Base-by-base conservation (phyloP, 2,113 vertebrate species). In the Sitta europaea region DNA sequence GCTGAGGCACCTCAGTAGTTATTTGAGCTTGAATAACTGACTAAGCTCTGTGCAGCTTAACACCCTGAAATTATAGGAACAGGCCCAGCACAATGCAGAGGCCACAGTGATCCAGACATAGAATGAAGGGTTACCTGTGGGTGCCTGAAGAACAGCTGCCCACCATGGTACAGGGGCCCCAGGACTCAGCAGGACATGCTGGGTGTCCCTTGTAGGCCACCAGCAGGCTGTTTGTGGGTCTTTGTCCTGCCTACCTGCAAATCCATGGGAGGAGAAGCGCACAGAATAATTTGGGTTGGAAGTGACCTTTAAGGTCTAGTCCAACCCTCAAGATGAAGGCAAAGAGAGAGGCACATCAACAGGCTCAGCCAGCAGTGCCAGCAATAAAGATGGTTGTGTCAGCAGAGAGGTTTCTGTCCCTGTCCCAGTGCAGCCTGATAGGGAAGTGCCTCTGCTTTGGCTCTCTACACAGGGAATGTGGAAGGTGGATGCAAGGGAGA, bases 91-190 rank as follows among this genome's bases (percentile, higher is more conserved):
- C 5, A 29, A 24, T 0, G 0, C 1, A 3, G 54, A 7, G 54
- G 47, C 31, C 45, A 24, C 66, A 50, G 1, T 0, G 1, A 10
- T 55, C 50, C 10, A 79, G 40, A 23, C 11, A 36, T 1, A 2
- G 75, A 61, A 75, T 0, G 2, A 75, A 78, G 17, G 7, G 17
- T 62, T 45, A 45, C 57, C n/a, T 82, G 38, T 8, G 40, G 42
- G 7, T 24, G 17, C 58, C 58, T 76, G 33, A 68, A 73, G 68
- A 72, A 19, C 48, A 62, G 22, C 31, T 42, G 40, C 33, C 16
- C 40, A n/a, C 48, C 13, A 2, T 2, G 8, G 57, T 1, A 6
- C 0, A 0, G 20, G 6, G 6, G 40, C 22, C 51, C 11, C 70
- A 33, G 0, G 2, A 14, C 12, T 24, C 55, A 71, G 62, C 24